Percentiles rank a stretch among this genome's conserved stretches.
phyloP scores from a whole-genome alignment of 1,140 invertebrate species.

The Magallana angulata region DNA sequence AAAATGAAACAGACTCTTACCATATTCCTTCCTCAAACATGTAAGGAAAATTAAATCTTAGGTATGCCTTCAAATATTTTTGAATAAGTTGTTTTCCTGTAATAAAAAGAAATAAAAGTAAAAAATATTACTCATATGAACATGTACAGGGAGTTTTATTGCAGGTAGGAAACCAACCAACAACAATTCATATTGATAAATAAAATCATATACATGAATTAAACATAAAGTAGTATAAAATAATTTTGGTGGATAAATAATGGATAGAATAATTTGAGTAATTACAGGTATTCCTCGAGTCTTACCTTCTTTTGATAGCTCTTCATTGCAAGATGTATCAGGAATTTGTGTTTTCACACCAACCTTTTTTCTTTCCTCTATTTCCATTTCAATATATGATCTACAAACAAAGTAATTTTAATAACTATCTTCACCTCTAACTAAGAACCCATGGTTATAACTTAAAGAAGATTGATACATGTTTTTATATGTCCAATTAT shows the following conservation, averaged over 20 bases:
- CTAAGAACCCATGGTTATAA: too few relatives aligned
- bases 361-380: conserved; percentile 84
- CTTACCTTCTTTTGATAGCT: conserved; percentile 85
- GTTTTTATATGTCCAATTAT: too few relatives aligned
- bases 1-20: conserved; percentile 73
- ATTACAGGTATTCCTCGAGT: not conserved
- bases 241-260: too few relatives aligned
- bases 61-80: conserved; percentile 82
- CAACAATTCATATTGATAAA: too few relatives aligned
- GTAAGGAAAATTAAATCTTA: conserved; percentile 84
- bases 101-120: conserved; percentile 41
- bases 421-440: too few relatives aligned
- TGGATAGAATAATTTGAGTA: not conserved
- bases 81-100: conserved; percentile 81
- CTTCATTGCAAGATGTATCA: conserved; percentile 85
- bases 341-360: conserved; percentile 73
- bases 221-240: too few relatives aligned
- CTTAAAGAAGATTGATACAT: too few relatives aligned
- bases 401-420: conserved; percentile 48
- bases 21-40: conserved; percentile 86
- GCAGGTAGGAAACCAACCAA: too few relatives aligned
- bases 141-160: too few relatives aligned
- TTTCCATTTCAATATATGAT: conserved; percentile 88
- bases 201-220: too few relatives aligned
- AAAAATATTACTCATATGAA: too few relatives aligned